Evolutionary conservation across 2,113 vertebrate genomes (phyloP), one percentile per base, ranked within the genome.

Genomic region (Rhinoderma darwinii): DNA sequence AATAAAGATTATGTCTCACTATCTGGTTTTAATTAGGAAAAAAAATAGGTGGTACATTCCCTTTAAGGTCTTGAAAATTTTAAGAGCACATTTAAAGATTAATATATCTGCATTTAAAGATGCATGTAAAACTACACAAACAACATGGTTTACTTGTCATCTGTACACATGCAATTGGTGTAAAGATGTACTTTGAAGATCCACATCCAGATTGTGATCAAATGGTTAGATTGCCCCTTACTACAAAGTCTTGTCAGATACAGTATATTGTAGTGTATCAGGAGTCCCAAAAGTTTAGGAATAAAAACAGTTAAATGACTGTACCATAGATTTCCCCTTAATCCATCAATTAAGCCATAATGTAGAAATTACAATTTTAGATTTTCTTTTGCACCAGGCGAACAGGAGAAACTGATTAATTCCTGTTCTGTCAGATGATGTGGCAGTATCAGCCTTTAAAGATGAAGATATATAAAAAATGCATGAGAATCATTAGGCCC

Each of bases 401-500:
- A 66, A 30, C 12, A 70, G n/a, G 17, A 39, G 66, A 70, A 39
- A 37, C 66, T 37, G 66, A 70, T 70, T 20, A 39, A 68, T 15
- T 66, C 7, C 59, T 66, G 27, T 66, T 66, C 15, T 35, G 12
- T 68, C 63, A 68, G 63, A 68, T 68, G 30, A 68, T 68, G 4
- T 35, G 63, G 32, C 14, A 20, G 32, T 18, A 68, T 18, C 27
- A 68, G 32, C 32, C 32, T 68, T 68, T 68, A 35, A 32, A 68
- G 63, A 18, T 68, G 63, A 68, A 68, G 32, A 68, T 30, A 14
- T 15, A 66, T 68, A 68, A 68, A 68, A 68, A 35, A 68, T 68
- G 63, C 63, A 68, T 68, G 63, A 35, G 63, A 68, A 68, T 68
- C 63, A 68, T 68, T 68, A 68, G 63, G 30, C 2, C 14, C 6